A percentile compares a stretch with the other conserved stretches of the same genome.
phyloP scores from a whole-genome alignment of 1,140 invertebrate species.

The Akabosia matsudoensis region DNA sequence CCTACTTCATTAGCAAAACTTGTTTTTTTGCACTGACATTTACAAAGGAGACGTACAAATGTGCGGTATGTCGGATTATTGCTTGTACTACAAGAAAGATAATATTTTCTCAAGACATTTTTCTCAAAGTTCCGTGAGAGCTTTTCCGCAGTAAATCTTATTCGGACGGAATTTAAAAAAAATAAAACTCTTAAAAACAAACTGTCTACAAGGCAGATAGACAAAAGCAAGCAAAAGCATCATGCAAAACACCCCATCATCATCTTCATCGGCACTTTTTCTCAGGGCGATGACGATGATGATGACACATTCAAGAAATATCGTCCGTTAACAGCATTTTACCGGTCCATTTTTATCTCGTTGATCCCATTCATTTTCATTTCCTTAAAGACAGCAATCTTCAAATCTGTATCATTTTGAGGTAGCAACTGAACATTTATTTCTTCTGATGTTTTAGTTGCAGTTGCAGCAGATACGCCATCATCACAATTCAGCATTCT shows the following conservation, averaged over 20 bases:
- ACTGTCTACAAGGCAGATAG: neutral
- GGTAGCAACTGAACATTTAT: neutral
- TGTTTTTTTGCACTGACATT: neutral
- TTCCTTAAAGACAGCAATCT: neutral
- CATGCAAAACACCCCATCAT: neutral
- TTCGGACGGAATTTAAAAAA: too few species aligned
- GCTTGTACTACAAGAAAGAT: too few species aligned
- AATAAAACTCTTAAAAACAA: too few species aligned
- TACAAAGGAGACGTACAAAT: neutral
- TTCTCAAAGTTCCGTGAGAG: neutral
- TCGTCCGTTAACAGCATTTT: slow-evolving; percentile 22
- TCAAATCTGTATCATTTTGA: neutral
- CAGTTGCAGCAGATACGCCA: neutral
- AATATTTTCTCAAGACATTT: too few species aligned
- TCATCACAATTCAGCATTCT: neutral
- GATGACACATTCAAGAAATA: slow-evolving; percentile 21
- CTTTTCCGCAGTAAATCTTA: neutral
- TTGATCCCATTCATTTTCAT: slow-evolving; percentile 17
- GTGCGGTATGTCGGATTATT: too few species aligned
- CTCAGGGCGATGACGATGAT: neutral
- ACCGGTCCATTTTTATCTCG: slow-evolving; percentile 24
- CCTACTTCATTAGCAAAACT: neutral
- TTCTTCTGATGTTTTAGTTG: neutral
- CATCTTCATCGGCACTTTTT: slow-evolving; percentile 21
- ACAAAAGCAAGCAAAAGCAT: neutral